Evolutionary conservation across 2,113 vertebrate species (phyloP), one percentile per base, ranked within the genome.

Genomic region (Poicephalus meyeri): DNA sequence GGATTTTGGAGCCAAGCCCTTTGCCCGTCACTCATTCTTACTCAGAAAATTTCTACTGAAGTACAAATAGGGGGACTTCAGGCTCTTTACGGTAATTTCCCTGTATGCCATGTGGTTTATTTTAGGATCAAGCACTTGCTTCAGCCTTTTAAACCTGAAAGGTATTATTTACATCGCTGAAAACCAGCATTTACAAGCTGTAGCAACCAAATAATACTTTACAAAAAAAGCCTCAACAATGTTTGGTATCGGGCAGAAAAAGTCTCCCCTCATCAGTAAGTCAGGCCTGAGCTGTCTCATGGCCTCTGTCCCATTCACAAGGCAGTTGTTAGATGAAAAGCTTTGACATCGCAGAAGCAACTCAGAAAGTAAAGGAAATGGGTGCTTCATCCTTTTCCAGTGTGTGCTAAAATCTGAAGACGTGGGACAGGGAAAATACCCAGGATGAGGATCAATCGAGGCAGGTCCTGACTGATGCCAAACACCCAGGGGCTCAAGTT

Each of bases 21-120:
- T 44, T 63, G n/a, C 31, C 29, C 23, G 73, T 86, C 29, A 15
- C 16, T 82, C 41, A 10, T 37, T 17, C 80, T 15, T 31, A 53
- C 23, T 41, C 19, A 19, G 31, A 61, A 47, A 89, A 39, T 42
- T 52, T 61, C 50, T 52, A 28, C 46, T 35, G 26, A 89, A 47
- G 29, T 11, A 60, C 28, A 66, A 65, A n/a, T 11, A 64, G 21
- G 19, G 23, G 13, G 11, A 28, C 23, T 83, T 80, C 52, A 44
- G 49, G 13, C 13, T 53, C 77, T 47, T 71, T 26, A 14, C 8
- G 10, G 33, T 72, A 18, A 33, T 44, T 69, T 60, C 44, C 29
- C 8, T 0, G 1, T 0, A 2, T 70, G 29, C 3, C 52, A 9
- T 13, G 2, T 7, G 7, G 37, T 76, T 91, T 35, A 23, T 73